Conservation (phyloP, 2,113 vertebrate species). For the Furnarius figulus region DNA sequence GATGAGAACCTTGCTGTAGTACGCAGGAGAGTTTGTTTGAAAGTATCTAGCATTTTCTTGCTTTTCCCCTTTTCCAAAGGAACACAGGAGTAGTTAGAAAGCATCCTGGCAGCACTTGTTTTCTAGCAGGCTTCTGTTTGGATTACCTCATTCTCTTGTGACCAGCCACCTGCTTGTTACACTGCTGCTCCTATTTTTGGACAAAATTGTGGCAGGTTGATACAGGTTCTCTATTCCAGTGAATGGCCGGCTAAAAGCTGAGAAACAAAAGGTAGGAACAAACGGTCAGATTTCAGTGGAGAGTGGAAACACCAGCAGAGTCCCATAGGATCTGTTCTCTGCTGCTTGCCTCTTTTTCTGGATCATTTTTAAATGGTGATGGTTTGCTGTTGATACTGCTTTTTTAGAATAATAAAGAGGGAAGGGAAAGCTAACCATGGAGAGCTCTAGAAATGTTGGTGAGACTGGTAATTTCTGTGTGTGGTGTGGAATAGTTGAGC, state of each 20-base stretch:
- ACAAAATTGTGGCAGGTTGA: background rate
- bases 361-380: background rate
- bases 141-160: slow-evolving; percentile 11
- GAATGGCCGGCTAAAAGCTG: background rate
- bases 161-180: slow-evolving; percentile 12
- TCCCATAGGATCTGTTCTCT: background rate
- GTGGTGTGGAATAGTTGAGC: background rate
- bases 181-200: background rate
- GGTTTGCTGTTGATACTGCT: background rate
- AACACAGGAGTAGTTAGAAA: background rate
- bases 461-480: background rate
- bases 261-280: background rate
- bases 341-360: background rate
- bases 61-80: background rate
- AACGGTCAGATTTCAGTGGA: background rate
- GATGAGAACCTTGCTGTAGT: background rate
- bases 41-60: background rate
- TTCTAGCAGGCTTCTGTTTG: background rate
- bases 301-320: background rate
- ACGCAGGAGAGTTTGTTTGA: background rate
- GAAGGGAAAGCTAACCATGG: background rate
- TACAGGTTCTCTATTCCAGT: background rate
- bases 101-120: background rate
- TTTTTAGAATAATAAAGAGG: background rate
- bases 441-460: background rate